phyloP scores from a whole-genome alignment of 2,113 vertebrate species.

The Brachionichthys hirsutus region DNA sequence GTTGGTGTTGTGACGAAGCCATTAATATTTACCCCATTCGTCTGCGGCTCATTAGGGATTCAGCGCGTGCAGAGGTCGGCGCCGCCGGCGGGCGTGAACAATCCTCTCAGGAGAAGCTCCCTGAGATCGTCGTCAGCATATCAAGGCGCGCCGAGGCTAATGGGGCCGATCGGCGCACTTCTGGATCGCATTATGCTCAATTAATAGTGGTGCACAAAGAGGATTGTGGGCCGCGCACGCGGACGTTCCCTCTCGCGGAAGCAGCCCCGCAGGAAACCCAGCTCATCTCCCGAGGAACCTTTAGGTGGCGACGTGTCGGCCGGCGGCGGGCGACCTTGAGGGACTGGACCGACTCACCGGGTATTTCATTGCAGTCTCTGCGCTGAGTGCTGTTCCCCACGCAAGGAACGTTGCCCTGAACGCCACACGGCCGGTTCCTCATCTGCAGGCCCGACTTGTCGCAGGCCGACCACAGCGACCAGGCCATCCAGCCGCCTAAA shows the following conservation, averaged over 20 bases:
- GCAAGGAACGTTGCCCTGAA: constrained; percentile 79
- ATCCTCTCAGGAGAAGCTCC: constrained; percentile 52
- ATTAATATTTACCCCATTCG: constrained; percentile 73
- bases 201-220: constrained; percentile 21
- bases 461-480: constrained; percentile 93
- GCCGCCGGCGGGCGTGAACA: constrained; percentile 41
- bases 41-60: constrained; percentile 67
- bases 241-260: no score
- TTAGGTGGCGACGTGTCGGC: background rate
- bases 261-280: background rate
- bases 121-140: constrained; percentile 34
- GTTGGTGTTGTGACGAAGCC: constrained; percentile 64
- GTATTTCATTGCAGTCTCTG: constrained; percentile 92
- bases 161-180: constrained; percentile 27
- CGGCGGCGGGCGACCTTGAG: background rate
- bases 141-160: constrained; percentile 16
- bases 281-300: background rate
- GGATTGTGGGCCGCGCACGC: background rate
- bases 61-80: constrained; percentile 19
- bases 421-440: constrained; percentile 84
- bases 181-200: constrained; percentile 39
- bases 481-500: constrained; percentile 94
- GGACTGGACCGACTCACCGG: constrained; percentile 77
- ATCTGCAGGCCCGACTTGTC: constrained; percentile 86
- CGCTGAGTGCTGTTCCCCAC: constrained; percentile 89